Evolutionary conservation across 2,888 invertebrate species (phyloP).

Genomic region (Tetranychus piercei): DNA sequence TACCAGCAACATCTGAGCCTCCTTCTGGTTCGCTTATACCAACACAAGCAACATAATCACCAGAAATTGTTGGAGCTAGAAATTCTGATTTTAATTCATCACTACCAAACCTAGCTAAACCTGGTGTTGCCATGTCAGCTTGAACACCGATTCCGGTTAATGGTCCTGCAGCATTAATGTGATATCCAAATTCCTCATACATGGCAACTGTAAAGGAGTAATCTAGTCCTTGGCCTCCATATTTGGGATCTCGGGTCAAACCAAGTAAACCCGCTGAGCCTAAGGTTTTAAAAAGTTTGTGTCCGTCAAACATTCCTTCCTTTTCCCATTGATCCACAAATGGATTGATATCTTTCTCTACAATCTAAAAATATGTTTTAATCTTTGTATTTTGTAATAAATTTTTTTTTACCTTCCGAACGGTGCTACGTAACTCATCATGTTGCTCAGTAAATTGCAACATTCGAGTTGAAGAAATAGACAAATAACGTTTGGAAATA

Average conservation of each 20-base stretch:
- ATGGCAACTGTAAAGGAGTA: slow-evolving; percentile 39
- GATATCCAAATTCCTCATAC: slow-evolving; percentile 37
- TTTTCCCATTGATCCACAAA: slow-evolving; percentile 40
- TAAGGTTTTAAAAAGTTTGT: slow-evolving; percentile 38
- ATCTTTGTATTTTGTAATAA: not conserved
- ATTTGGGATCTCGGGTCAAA: slow-evolving; percentile 38
- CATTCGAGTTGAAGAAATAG: not conserved
- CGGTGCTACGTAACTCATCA: slow-evolving; percentile 21
- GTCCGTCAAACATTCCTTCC: slow-evolving; percentile 37
- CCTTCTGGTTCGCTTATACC: slow-evolving; percentile 39
- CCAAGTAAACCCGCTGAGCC: slow-evolving; percentile 40
- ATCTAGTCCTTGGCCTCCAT: slow-evolving; percentile 40
- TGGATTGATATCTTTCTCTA: slow-evolving; percentile 40
- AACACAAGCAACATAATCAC: slow-evolving; percentile 38
- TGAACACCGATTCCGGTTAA: slow-evolving; percentile 38
- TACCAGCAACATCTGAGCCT: slow-evolving; percentile 38
- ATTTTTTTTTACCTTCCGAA: slow-evolving; percentile 17
- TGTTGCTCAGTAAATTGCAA: slow-evolving; percentile 20
- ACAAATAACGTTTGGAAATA: not conserved
- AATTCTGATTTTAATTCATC: slow-evolving; percentile 37
- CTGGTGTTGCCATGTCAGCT: slow-evolving; percentile 41
- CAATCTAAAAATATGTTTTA: slow-evolving; percentile 31
- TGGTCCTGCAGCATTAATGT: slow-evolving; percentile 38
- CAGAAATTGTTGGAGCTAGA: slow-evolving; percentile 36
- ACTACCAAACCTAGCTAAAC: slow-evolving; percentile 36